These are phyloP conservation scores for Hemitrygon akajei DNA, from an alignment of 2,797 vertebrate species.

Conservation along the genomic window DNA sequence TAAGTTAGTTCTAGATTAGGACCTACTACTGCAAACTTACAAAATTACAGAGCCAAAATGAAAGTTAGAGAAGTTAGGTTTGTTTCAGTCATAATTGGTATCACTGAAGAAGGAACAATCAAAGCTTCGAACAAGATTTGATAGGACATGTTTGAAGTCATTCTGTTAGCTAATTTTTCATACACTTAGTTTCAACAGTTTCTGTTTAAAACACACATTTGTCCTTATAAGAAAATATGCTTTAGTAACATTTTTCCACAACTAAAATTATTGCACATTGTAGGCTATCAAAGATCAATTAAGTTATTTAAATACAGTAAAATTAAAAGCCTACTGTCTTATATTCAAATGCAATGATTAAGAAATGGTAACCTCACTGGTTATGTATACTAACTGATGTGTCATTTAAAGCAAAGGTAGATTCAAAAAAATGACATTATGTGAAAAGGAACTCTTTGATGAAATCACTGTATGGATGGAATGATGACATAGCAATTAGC, in stretches of 20 bases:
- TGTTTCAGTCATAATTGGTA: neutral
- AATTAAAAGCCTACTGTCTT: neutral
- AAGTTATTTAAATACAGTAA: neutral
- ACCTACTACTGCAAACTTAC: neutral
- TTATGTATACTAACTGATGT: neutral
- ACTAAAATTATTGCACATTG: neutral
- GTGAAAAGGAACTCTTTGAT: neutral
- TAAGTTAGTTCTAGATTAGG: neutral
- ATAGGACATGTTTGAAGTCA: neutral
- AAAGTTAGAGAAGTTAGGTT: neutral
- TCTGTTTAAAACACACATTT: neutral
- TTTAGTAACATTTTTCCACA: neutral
- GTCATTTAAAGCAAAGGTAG: neutral
- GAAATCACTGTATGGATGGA: neutral
- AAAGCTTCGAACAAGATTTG: neutral
- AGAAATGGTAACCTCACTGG: neutral
- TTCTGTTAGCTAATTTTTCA: neutral
- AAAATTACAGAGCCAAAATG: neutral
- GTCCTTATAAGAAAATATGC: neutral
- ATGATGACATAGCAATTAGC: too few relatives aligned
- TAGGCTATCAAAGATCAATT: neutral
- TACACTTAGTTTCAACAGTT: neutral
- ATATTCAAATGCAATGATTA: neutral
- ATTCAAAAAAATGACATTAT: neutral
- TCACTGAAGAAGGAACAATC: neutral